Percentiles rank a stretch among this genome's conserved stretches.
Evolutionary conservation across 2,888 invertebrate genomes (phyloP).

Genomic region (Panopea generosa): DNA sequence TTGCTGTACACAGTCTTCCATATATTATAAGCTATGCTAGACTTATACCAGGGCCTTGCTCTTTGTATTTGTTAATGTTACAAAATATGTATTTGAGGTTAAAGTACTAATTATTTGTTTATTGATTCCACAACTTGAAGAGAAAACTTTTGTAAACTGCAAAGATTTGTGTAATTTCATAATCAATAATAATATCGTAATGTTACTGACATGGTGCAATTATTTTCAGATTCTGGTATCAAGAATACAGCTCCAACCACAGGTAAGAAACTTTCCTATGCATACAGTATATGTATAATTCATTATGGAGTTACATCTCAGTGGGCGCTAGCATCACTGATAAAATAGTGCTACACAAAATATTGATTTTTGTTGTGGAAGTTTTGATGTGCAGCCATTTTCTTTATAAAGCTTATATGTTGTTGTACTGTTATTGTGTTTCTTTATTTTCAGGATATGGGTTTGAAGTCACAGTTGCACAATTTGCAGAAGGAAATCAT

Average conservation of each 20-base stretch:
- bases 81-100: too few species aligned
- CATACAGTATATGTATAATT: neutral
- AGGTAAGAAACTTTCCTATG: slow-evolving; percentile 68
- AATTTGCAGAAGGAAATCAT: slow-evolving; percentile 81
- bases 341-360: slow-evolving; percentile 32
- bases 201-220: too few species aligned
- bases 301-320: neutral
- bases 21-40: too few species aligned
- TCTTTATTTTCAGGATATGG: slow-evolving; percentile 76
- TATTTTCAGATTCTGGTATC: slow-evolving; percentile 79
- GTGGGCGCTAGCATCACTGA: neutral
- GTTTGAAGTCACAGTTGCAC: slow-evolving; percentile 74
- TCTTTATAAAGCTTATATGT: slow-evolving; percentile 29
- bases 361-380: slow-evolving; percentile 79
- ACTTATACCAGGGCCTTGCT: too few species aligned
- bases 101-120: too few species aligned
- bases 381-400: slow-evolving; percentile 69
- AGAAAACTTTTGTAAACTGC: too few species aligned
- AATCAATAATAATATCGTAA: too few species aligned
- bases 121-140: too few species aligned
- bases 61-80: too few species aligned
- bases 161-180: too few species aligned
- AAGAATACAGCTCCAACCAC: slow-evolving; percentile 79
- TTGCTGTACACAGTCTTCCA: neutral
- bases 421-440: slow-evolving; percentile 21